Conservation (phyloP, 2,888 invertebrate species). For the Kryphioiulus occultus region DNA sequence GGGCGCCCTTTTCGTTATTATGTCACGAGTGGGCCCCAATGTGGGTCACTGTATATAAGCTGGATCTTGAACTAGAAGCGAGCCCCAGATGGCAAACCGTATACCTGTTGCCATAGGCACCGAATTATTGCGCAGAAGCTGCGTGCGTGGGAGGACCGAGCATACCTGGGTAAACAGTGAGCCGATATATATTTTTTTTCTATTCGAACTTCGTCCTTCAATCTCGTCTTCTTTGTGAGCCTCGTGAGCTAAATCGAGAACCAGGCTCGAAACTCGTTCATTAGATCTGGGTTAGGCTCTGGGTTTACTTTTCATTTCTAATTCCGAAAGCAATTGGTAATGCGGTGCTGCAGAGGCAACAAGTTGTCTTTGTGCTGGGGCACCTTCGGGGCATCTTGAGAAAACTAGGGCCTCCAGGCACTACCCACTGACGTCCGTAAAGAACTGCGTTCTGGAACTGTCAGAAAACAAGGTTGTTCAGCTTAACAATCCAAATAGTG, state of each 20-base stretch:
- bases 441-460: too few species aligned
- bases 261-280: neutral
- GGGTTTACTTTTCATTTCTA: slow-evolving; percentile 10
- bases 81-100: neutral
- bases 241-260: neutral
- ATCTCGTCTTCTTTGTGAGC: neutral
- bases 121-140: neutral
- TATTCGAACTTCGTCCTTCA: slow-evolving; percentile 2
- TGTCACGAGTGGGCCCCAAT: neutral
- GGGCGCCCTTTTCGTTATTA: neutral
- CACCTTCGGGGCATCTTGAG: neutral
- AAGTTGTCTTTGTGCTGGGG: neutral
- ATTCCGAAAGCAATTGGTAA: neutral
- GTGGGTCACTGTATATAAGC: slow-evolving; percentile 13
- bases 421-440: too few species aligned
- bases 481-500: too few species aligned
- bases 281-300: slow-evolving; percentile 9
- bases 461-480: too few species aligned
- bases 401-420: too few species aligned
- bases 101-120: slow-evolving; percentile 11
- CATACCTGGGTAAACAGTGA: neutral
- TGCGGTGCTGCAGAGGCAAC: neutral
- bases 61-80: slow-evolving; percentile 31
- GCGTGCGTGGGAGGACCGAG: neutral
- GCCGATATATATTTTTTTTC: neutral